Percentiles rank a stretch among this genome's conserved stretches.
Evolutionary conservation across 2,888 invertebrate genomes (phyloP).

Genomic region (Lissonota sp.): DNA sequence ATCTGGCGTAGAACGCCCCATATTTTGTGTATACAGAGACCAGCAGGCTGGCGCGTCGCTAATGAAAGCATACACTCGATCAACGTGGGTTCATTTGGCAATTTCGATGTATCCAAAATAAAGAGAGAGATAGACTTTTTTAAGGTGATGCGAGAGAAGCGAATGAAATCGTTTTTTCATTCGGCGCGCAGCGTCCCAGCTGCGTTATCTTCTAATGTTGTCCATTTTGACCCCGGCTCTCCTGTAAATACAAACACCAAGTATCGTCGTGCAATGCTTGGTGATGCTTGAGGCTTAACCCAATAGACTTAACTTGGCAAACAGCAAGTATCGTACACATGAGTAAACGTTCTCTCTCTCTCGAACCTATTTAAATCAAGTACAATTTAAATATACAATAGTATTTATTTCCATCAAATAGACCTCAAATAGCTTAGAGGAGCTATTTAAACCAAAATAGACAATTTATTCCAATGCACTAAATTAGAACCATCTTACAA

Average conservation of each 20-base stretch:
- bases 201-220: no score
- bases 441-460: no score
- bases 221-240: no score
- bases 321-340: conserved; percentile 70
- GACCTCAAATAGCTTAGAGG: no score
- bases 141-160: no score
- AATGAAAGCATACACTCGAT: conserved; percentile 74
- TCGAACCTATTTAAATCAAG: no score
- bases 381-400: no score
- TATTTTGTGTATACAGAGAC: conserved; percentile 17
- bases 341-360: conserved; percentile 71
- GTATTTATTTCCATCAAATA: not conserved
- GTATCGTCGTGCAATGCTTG: not conserved
- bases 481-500: no score
- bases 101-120: conserved; percentile 70
- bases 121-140: conserved; percentile 63
- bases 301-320: conserved; percentile 77
- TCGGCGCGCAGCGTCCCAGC: conserved; percentile 50
- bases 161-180: no score
- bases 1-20: no score
- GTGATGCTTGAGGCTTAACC: conserved; percentile 70
- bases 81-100: conserved; percentile 71
- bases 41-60: conserved; percentile 56
- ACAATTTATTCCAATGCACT: no score
- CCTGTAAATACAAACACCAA: no score